Conservation (phyloP, 23 tunicate species). For the Phallusia fumigata region DNA sequence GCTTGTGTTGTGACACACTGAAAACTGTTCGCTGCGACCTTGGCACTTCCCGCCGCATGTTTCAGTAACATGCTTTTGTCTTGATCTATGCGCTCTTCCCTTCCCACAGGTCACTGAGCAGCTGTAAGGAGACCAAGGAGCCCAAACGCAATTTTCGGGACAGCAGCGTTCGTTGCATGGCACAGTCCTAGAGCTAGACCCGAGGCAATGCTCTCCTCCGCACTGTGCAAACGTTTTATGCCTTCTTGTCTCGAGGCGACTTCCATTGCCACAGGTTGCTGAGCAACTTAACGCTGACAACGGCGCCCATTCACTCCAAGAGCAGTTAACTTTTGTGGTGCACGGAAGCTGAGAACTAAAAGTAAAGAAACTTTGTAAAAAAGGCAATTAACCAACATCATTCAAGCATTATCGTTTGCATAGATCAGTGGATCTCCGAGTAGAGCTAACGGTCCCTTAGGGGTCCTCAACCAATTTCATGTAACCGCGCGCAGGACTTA, state of each 20-base stretch:
- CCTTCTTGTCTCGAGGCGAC: background rate
- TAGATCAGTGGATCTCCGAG: too few species aligned
- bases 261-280: background rate
- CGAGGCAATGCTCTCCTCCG: slow-evolving; percentile 29
- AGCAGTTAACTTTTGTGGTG: background rate
- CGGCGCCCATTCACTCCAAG: slow-evolving; percentile 4
- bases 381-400: too few species aligned
- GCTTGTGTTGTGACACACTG: slow-evolving; percentile 1
- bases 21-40: background rate
- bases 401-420: too few species aligned
- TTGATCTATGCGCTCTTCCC: background rate
- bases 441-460: too few species aligned
- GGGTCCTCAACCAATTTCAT: too few species aligned
- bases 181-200: slow-evolving; percentile 1
- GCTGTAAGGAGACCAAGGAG: slow-evolving; percentile 15
- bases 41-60: slow-evolving; percentile 27
- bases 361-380: background rate
- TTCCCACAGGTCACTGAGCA: slow-evolving; percentile 27
- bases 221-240: slow-evolving; percentile 2
- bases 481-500: too few species aligned
- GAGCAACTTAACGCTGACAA: background rate
- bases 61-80: background rate
- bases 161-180: slow-evolving; percentile 36
- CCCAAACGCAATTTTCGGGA: slow-evolving; percentile 30
- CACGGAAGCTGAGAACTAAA: background rate